These are phyloP conservation scores for Lerema accius DNA, from an alignment of 1,140 invertebrate species.

Conservation along the genomic window DNA sequence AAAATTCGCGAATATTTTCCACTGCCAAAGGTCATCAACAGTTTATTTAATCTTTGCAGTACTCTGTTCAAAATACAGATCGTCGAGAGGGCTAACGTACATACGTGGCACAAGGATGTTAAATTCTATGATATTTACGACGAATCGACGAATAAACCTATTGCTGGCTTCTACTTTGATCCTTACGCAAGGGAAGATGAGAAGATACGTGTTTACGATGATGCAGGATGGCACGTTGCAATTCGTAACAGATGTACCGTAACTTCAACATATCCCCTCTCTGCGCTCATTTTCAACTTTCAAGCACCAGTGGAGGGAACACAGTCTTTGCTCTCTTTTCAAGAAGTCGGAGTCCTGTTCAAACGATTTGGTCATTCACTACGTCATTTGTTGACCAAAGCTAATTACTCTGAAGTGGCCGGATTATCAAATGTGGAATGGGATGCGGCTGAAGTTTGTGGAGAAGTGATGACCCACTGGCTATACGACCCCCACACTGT, in stretches of 20 bases:
- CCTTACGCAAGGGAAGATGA: slow-evolving; percentile 87
- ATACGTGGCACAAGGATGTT: slow-evolving; percentile 93
- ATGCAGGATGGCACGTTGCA: slow-evolving; percentile 87
- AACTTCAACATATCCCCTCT: slow-evolving; percentile 86
- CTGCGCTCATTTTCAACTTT: slow-evolving; percentile 93
- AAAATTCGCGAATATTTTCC: slow-evolving; percentile 93
- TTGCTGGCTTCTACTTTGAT: slow-evolving; percentile 93
- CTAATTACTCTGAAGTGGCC: slow-evolving; percentile 91
- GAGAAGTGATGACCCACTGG: slow-evolving; percentile 92
- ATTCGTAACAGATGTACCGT: slow-evolving; percentile 87
- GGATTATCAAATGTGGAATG: slow-evolving; percentile 95
- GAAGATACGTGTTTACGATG: slow-evolving; percentile 84
- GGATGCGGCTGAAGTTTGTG: slow-evolving; percentile 92
- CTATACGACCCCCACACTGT: slow-evolving; percentile 88
- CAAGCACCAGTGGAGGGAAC: slow-evolving; percentile 84
- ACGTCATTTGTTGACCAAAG: slow-evolving; percentile 91
- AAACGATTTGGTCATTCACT: slow-evolving; percentile 93
- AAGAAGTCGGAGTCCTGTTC: slow-evolving; percentile 90
- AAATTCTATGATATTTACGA: slow-evolving; percentile 92
- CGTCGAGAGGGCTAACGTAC: slow-evolving; percentile 85
- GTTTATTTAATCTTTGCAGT: slow-evolving; percentile 89
- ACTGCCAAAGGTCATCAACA: slow-evolving; percentile 88
- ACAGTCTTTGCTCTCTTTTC: slow-evolving; percentile 89
- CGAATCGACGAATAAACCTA: slow-evolving; percentile 84
- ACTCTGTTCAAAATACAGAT: slow-evolving; percentile 93